A percentile compares a stretch with the other conserved stretches of the same genome.
These are phyloP conservation scores for Scolopax mira DNA, from an alignment of 2,113 vertebrate species.

Conservation along the genomic window DNA sequence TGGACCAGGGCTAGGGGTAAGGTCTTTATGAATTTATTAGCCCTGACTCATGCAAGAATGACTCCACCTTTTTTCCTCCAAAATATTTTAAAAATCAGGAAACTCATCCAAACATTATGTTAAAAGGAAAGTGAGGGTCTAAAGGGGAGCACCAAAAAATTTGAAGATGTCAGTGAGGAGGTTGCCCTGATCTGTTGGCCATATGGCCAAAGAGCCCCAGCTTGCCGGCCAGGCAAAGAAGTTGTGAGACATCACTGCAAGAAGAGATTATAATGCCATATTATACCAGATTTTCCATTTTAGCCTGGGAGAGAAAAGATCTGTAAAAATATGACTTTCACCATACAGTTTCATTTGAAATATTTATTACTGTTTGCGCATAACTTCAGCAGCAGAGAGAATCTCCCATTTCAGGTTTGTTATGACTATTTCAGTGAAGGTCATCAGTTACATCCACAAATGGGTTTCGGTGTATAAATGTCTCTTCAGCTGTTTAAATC, in stretches of 20 bases:
- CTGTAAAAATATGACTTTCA: not conserved
- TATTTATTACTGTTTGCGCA: not conserved
- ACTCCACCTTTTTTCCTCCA: not conserved
- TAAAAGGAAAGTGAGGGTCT: not conserved
- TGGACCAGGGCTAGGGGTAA: not conserved
- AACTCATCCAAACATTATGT: not conserved
- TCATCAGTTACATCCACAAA: not conserved
- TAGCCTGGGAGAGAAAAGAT: not conserved
- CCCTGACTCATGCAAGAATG: not conserved
- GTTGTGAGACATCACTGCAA: not conserved
- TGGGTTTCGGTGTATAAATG: not conserved
- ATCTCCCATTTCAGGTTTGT: not conserved
- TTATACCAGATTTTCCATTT: not conserved
- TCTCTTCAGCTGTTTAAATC: not conserved
- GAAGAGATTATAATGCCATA: not conserved
- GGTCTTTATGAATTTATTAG: not conserved
- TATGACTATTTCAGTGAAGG: not conserved
- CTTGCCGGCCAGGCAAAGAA: not conserved
- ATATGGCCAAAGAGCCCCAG: not conserved
- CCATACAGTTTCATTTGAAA: not conserved
- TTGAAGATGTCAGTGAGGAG: not conserved
- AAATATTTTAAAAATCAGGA: not conserved
- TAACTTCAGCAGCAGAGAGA: not conserved
- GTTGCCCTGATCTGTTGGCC: not conserved
- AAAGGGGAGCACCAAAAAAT: not conserved